Evolutionary conservation across 2,888 invertebrate species (phyloP), one percentile per base, ranked within the genome.

Genomic region (Clusia tigrina): DNA sequence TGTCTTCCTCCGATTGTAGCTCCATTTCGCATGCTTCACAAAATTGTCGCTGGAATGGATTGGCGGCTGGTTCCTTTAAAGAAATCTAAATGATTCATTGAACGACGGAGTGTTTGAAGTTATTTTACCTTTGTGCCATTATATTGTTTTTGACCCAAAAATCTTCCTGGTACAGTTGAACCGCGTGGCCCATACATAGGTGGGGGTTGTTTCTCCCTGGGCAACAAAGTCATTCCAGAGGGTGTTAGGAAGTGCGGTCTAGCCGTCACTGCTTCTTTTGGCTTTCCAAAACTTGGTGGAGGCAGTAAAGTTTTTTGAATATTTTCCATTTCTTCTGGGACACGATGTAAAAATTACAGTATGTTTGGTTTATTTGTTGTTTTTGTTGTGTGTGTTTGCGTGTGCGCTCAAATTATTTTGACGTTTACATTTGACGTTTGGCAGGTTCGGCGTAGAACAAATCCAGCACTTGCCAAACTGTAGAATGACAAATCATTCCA

Each of bases 11-110:
- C 0, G 87, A 86, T 58, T 85, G 83, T 80, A 94, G 93, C 12
- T 90, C 88, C 78, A 90, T 86, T 74, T 94, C 93, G 82, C 96
- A 96, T n/a, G 90, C 87, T 77, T 93, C 92, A 83, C 93, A 93
- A 82, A 87, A 89, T 76, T 86, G 85, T 51, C 85, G 68, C 1
- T 67, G 66, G 0, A 62, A 26, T 5, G 69, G 65, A 1, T 65
- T 51, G 6, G 59, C 38, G 6, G 59, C 38, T 18, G 22, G 20
- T 42, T 32, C 6, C 9, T 37, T 32, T 32, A 32, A 32, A 12
- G 32, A 32, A 32, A 32, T 32, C 12, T 32, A 32, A 32, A 32
- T 12, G 12, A 32, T 32, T 32, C 32, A 32, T 9, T 9, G 6
- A 32, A 42, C 15, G 42, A 15, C 10, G n/a, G 42, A 22, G n/a